A percentile compares a stretch with the other conserved stretches of the same genome.
These are phyloP conservation scores for Deilephila porcellus DNA, from an alignment of 2,888 invertebrate species.

Conservation along the genomic window DNA sequence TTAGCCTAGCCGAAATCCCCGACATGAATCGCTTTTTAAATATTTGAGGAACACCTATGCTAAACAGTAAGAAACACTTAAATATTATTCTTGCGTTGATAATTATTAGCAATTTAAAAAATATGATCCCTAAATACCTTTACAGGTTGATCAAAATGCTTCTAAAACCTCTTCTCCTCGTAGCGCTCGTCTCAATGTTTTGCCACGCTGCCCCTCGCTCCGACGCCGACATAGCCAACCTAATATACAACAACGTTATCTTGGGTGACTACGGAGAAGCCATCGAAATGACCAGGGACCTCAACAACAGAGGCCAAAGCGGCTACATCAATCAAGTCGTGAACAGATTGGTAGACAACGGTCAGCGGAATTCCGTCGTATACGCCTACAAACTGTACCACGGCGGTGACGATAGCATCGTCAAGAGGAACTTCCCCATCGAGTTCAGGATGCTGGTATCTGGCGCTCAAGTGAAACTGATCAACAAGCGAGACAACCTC, in stretches of 20 bases:
- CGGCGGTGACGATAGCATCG: slow-evolving; percentile 16
- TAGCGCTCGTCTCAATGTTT: not conserved
- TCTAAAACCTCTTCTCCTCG: not conserved
- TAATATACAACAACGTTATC: not conserved
- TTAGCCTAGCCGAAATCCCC: no score
- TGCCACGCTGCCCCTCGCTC: not conserved
- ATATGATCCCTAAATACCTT: not conserved
- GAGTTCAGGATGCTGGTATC: slow-evolving; percentile 28
- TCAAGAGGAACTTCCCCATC: slow-evolving; percentile 31
- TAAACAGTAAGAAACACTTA: no score
- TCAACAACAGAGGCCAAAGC: no score
- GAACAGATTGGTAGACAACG: slow-evolving; percentile 12
- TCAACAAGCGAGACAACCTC: slow-evolving; percentile 30
- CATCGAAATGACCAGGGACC: no score
- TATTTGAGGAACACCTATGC: no score
- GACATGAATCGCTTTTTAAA: no score
- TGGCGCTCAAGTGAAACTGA: slow-evolving; percentile 27
- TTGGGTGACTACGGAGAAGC: no score
- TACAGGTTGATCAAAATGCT: not conserved
- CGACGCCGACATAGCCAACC: not conserved
- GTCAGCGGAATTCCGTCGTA: slow-evolving; percentile 29
- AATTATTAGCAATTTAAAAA: not conserved
- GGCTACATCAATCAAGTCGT: not conserved
- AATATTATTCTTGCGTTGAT: no score
- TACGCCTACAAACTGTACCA: slow-evolving; percentile 35